Evolutionary conservation across 2,113 vertebrate species (phyloP).

Genomic region (Myrmecobius fasciatus): DNA sequence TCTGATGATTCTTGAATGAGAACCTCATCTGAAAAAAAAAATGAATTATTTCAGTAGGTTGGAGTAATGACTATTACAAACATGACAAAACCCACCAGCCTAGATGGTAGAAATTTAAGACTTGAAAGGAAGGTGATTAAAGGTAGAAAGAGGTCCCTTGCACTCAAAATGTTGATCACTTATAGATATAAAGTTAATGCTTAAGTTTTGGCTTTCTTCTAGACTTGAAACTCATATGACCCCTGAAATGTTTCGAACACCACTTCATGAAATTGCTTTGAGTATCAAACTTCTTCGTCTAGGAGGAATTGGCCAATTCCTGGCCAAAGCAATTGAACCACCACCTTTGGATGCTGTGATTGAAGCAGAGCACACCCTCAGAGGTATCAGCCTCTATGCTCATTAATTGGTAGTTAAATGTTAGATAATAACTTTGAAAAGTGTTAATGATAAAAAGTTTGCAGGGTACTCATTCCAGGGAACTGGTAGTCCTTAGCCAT

Average conservation of each 20-base stretch:
- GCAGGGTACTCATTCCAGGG: neutral
- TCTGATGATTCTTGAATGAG: neutral
- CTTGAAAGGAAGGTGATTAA: neutral
- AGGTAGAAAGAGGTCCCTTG: neutral
- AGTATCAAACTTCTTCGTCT: conserved; percentile 96
- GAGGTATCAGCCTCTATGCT: conserved; percentile 82
- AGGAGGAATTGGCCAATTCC: conserved; percentile 93
- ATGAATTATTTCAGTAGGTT: neutral
- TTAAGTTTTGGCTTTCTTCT: conserved; percentile 31
- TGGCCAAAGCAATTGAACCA: conserved; percentile 98
- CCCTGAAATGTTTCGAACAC: conserved; percentile 96
- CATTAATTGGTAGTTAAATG: neutral
- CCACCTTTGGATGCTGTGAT: conserved; percentile 97
- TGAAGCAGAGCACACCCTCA: conserved; percentile 93
- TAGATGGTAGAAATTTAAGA: neutral
- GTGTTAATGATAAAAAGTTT: neutral
- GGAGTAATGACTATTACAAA: neutral
- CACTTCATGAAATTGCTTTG: conserved; percentile 94
- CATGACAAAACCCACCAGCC: neutral
- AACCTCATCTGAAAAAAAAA: neutral
- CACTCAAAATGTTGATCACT: neutral
- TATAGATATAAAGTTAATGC: neutral
- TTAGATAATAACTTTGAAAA: neutral
- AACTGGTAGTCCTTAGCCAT: neutral
- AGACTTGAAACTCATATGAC: conserved; percentile 96